Evolutionary conservation across 2,113 vertebrate species (phyloP).

Genomic region (Pituophis catenifer): DNA sequence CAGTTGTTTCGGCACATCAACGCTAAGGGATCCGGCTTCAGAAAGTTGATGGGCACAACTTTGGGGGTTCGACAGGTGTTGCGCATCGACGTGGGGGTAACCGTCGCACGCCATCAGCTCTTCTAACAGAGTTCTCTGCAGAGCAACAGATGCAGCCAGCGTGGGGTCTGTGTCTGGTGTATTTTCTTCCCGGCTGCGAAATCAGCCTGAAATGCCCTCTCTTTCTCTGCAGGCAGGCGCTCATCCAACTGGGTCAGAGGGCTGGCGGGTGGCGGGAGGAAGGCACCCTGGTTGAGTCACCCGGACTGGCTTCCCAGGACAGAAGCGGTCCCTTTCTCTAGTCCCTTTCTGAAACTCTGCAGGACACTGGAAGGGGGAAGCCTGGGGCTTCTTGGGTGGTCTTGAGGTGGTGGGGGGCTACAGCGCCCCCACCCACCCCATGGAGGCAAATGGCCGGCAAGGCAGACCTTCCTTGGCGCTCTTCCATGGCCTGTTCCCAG

Average conservation of each 20-base stretch:
- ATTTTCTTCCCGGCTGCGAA: background rate
- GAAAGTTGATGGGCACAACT: background rate
- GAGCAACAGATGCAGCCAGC: background rate
- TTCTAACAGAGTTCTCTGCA: background rate
- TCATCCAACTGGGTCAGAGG: background rate
- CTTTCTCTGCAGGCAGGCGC: background rate
- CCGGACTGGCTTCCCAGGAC: background rate
- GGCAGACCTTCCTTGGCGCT: background rate
- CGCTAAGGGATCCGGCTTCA: background rate
- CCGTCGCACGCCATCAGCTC: rapidly evolving
- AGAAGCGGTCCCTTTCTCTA: background rate
- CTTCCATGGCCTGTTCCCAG: conserved; percentile 2
- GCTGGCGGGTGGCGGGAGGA: background rate
- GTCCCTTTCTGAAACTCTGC: background rate
- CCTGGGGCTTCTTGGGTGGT: background rate
- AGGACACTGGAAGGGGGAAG: background rate
- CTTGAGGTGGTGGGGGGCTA: background rate
- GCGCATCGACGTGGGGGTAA: background rate
- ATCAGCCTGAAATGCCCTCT: background rate
- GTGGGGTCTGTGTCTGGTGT: background rate
- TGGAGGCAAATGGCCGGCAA: background rate
- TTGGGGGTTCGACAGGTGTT: background rate
- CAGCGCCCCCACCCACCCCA: background rate
- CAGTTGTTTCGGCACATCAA: background rate
- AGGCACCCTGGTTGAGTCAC: background rate